Conservation (phyloP, 1,140 invertebrate genomes). For the Diorhabda carinulata region DNA sequence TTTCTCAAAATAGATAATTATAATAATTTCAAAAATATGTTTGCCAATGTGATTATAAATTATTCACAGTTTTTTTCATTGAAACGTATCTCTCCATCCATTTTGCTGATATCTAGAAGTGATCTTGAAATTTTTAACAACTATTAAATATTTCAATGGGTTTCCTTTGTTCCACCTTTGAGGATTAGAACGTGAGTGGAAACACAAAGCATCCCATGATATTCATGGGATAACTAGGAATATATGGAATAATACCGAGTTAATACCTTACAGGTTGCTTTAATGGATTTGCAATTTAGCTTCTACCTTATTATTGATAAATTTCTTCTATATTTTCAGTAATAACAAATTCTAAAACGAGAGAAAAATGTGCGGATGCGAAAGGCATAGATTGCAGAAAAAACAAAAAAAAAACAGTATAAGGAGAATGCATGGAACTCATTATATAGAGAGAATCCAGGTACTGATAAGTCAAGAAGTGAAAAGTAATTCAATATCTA, state of each 20-base stretch:
- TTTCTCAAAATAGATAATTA: too few species aligned
- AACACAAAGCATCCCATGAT: neutral
- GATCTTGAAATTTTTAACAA: slow-evolving; percentile 1
- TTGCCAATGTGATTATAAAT: too few species aligned
- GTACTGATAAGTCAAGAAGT: too few species aligned
- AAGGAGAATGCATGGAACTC: too few species aligned
- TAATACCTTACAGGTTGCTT: neutral
- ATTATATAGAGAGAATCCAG: too few species aligned
- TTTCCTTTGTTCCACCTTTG: slow-evolving; percentile 2
- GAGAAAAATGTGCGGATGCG: too few species aligned
- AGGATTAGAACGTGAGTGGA: slow-evolving; percentile 1
- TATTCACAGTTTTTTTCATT: too few species aligned
- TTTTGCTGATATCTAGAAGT: neutral
- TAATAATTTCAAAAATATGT: too few species aligned
- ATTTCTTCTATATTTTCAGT: neutral
- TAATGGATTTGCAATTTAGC: neutral
- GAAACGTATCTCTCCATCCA: neutral
- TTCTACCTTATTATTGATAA: slow-evolving; percentile 3
- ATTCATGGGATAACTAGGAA: neutral
- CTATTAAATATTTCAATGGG: neutral
- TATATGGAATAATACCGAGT: neutral
- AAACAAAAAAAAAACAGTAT: too few species aligned
- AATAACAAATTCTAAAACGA: neutral
- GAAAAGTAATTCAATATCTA: too few species aligned
- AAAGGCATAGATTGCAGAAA: too few species aligned